Percentiles rank a stretch among this genome's conserved stretches.
phyloP scores from a whole-genome alignment of 2,113 vertebrate species.

The Romanogobio albipinnatus region DNA sequence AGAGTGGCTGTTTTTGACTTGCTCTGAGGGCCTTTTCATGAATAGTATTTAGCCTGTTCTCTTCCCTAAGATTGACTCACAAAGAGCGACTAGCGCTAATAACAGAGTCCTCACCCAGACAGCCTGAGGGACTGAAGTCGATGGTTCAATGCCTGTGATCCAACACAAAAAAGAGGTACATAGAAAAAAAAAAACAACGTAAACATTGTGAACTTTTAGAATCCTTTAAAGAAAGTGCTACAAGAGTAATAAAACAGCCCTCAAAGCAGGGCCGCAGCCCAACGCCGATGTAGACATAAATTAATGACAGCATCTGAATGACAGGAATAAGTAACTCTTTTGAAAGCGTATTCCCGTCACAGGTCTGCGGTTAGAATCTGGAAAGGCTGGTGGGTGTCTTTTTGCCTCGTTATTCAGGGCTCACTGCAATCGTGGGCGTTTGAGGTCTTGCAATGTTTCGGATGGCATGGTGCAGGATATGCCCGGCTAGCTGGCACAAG shows the following conservation, averaged over 20 bases:
- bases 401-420: constrained; percentile 29
- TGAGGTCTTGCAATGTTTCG: constrained; percentile 37
- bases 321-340: constrained; percentile 30
- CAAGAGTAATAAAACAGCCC: constrained; percentile 4
- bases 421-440: constrained; percentile 10
- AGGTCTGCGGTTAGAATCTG: not conserved
- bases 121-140: not conserved
- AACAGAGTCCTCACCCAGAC: constrained; percentile 33
- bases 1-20: constrained; percentile 31
- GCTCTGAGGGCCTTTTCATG: constrained; percentile 35
- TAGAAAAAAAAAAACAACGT: not conserved
- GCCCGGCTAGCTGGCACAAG: constrained; percentile 45
- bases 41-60: constrained; percentile 3
- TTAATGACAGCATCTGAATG: constrained; percentile 22
- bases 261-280: not conserved
- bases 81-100: constrained; percentile 28
- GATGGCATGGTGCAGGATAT: constrained; percentile 10
- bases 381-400: constrained; percentile 33
- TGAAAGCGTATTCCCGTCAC: constrained; percentile 29
- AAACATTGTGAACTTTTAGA: not conserved
- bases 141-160: not conserved
- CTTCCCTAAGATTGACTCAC: constrained; percentile 34
- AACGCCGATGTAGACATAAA: not conserved
- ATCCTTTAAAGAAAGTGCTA: not conserved
- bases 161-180: not conserved